phyloP scores from a whole-genome alignment of 2,888 invertebrate genomes.

The Drosophila infuscata region DNA sequence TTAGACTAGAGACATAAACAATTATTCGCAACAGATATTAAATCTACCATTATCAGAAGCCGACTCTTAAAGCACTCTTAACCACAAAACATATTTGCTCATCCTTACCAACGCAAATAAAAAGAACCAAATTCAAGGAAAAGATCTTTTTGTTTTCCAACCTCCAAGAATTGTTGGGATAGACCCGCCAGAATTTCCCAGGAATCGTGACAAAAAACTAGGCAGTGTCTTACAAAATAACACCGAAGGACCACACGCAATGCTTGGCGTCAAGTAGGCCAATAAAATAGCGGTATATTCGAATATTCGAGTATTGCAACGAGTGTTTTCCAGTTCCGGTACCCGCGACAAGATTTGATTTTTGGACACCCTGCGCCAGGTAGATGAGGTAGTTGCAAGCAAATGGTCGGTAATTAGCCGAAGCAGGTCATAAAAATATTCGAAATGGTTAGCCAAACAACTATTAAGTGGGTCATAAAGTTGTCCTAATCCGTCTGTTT shows the following conservation, averaged over 20 bases:
- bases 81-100: slow-evolving; percentile 4
- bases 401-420: slow-evolving; percentile 48
- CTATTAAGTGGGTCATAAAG: slow-evolving; percentile 58
- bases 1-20: not conserved
- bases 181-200: slow-evolving; percentile 34
- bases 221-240: slow-evolving; percentile 1
- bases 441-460: slow-evolving; percentile 25
- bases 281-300: slow-evolving; percentile 45
- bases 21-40: not conserved
- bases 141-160: slow-evolving; percentile 5
- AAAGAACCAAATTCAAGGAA: not conserved
- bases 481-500: slow-evolving; percentile 65
- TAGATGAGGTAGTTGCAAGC: slow-evolving; percentile 18
- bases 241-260: slow-evolving; percentile 48
- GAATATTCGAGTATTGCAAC: not conserved
- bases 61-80: not conserved
- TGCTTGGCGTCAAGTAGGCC: slow-evolving; percentile 59
- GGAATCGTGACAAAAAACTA: slow-evolving; percentile 39
- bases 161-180: not conserved
- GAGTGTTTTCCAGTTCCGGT: slow-evolving; percentile 68
- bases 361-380: slow-evolving; percentile 1
- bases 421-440: slow-evolving; percentile 52
- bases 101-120: not conserved
- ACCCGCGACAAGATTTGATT: slow-evolving; percentile 33
- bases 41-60: not conserved